These are phyloP conservation scores for Ceramica pisi DNA, from an alignment of 2,888 invertebrate genomes.

Conservation along the genomic window DNA sequence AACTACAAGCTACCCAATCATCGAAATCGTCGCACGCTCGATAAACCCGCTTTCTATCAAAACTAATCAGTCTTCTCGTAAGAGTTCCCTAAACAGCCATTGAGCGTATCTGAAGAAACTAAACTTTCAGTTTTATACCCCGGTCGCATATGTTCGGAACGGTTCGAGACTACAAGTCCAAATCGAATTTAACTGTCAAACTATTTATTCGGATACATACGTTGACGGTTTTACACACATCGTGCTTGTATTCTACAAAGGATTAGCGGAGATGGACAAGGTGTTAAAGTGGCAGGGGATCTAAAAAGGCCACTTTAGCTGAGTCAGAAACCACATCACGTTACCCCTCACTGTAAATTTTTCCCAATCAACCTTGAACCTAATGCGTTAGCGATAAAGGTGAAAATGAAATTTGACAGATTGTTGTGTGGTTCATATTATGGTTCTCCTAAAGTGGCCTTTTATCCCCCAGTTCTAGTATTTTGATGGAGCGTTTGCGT, in stretches of 20 bases:
- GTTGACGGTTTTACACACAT: constrained; percentile 46
- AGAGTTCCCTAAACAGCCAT: constrained; percentile 60
- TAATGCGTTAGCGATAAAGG: too few relatives aligned
- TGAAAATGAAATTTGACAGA: too few relatives aligned
- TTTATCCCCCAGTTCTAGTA: too few relatives aligned
- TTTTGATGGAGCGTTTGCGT: too few relatives aligned
- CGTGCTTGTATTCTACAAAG: background rate
- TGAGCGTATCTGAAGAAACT: constrained; percentile 38
- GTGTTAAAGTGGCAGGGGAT: too few relatives aligned
- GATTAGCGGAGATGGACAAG: background rate
- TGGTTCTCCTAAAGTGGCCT: too few relatives aligned
- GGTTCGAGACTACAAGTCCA: constrained; percentile 33
- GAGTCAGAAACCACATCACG: too few relatives aligned
- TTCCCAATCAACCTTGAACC: too few relatives aligned
- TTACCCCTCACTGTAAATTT: too few relatives aligned
- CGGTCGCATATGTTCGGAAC: constrained; percentile 54
- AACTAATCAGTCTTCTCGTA: constrained; percentile 55
- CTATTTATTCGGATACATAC: constrained; percentile 51
- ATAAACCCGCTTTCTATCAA: constrained; percentile 51
- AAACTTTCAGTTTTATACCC: constrained; percentile 55
- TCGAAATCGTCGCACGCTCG: constrained; percentile 35
- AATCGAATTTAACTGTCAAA: constrained; percentile 65
- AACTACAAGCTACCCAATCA: constrained; percentile 31
- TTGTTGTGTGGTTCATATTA: too few relatives aligned
- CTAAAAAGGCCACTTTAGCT: too few relatives aligned